Evolutionary conservation across 2,797 vertebrate species (phyloP).

Genomic region (Ctenopoma multispine): DNA sequence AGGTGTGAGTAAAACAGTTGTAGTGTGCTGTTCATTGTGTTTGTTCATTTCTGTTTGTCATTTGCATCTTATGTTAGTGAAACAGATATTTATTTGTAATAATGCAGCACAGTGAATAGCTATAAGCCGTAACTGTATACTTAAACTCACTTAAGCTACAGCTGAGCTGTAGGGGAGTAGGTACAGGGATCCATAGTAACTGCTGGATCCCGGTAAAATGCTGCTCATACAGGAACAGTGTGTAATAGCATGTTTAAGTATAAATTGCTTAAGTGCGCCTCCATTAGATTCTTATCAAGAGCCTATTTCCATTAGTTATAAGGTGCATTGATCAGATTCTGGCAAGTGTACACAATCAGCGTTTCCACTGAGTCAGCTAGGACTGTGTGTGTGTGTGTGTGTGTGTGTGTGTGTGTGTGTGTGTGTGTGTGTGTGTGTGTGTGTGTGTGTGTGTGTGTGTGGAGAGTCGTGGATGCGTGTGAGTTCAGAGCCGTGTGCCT

Average conservation of each 20-base stretch:
- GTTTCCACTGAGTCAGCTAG: conserved; percentile 50
- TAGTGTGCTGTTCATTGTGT: background rate
- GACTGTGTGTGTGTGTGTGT: conserved; percentile 3
- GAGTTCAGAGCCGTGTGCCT: background rate
- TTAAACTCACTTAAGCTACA: background rate
- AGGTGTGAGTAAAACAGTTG: background rate
- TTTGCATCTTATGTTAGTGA: background rate
- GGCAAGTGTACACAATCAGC: conserved; percentile 48
- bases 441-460: conserved; percentile 1
- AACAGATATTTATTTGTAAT: no score
- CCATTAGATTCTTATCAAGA: conserved; percentile 76
- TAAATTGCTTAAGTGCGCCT: conserved; percentile 66
- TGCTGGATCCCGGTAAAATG: conserved; percentile 48
- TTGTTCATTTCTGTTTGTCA: background rate
- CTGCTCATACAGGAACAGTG: conserved; percentile 63
- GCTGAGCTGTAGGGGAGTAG: background rate
- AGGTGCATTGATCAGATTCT: conserved; percentile 68
- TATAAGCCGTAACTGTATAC: background rate
- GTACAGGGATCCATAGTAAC: conserved; percentile 42
- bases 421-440: conserved; percentile 5
- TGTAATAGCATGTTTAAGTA: conserved; percentile 69
- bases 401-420: background rate
- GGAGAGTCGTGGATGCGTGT: background rate
- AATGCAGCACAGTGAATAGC: background rate
- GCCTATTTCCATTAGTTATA: conserved; percentile 72